Evolutionary conservation across 2,888 invertebrate genomes (phyloP).

Genomic region (Vandiemenella viatica): DNA sequence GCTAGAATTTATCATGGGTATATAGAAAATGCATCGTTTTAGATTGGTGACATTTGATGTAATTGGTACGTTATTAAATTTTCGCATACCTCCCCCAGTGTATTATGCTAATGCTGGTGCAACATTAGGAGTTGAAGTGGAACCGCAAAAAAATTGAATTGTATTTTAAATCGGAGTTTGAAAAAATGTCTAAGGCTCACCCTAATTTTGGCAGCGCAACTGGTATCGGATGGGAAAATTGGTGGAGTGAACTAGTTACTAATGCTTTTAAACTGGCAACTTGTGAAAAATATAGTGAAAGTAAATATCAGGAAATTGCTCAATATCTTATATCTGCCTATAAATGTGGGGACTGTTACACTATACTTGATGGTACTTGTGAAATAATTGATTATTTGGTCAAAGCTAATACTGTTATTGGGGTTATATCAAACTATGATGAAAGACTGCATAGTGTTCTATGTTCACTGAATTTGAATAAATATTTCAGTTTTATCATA

Average conservation of each 20-base stretch:
- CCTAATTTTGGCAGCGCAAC: background rate
- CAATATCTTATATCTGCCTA: background rate
- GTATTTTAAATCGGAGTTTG: background rate
- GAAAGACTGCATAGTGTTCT: background rate
- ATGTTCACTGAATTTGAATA: background rate
- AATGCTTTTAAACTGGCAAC: background rate
- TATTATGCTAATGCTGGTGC: background rate
- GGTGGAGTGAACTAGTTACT: slow-evolving; percentile 1
- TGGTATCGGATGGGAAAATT: background rate
- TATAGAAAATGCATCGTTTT: no score
- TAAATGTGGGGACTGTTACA: background rate
- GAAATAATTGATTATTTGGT: background rate
- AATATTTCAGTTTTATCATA: background rate
- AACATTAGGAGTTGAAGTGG: background rate
- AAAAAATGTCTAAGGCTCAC: background rate
- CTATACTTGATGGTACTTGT: background rate
- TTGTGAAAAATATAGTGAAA: no score
- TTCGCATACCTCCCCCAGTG: background rate
- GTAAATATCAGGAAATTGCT: background rate
- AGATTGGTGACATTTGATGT: background rate
- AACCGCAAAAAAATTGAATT: background rate
- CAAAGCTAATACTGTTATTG: background rate
- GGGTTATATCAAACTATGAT: slow-evolving; percentile 1
- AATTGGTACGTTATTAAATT: background rate
- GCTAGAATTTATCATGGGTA: no score